Percentiles rank a stretch among this genome's conserved stretches.
Evolutionary conservation across 2,113 vertebrate species (phyloP).

Genomic region (Leuciscus idus): DNA sequence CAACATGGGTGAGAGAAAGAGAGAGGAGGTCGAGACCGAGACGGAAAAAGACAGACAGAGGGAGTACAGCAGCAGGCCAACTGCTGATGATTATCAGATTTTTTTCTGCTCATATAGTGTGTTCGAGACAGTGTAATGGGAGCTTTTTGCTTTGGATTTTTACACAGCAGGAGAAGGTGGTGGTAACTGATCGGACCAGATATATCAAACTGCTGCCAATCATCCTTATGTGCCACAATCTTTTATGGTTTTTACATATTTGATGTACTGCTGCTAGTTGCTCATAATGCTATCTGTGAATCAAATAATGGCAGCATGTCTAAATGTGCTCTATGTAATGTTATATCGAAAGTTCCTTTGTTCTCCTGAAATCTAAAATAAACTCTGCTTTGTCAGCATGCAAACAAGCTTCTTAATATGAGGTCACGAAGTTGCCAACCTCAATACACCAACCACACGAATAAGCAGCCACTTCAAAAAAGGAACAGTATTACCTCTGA

Average conservation of each 20-base stretch:
- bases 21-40: slow-evolving; percentile 58
- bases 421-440: slow-evolving; percentile 47
- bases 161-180: slow-evolving; percentile 32
- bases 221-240: slow-evolving; percentile 13
- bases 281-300: slow-evolving; percentile 32
- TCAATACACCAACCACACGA: slow-evolving; percentile 39
- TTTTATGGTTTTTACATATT: slow-evolving; percentile 10
- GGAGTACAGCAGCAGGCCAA: slow-evolving; percentile 61
- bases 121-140: slow-evolving; percentile 44
- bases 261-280: slow-evolving; percentile 17
- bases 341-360: slow-evolving; percentile 20
- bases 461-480: slow-evolving; percentile 44
- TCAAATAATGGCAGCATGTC: slow-evolving; percentile 24
- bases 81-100: slow-evolving; percentile 51
- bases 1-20: slow-evolving; percentile 64
- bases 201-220: slow-evolving; percentile 44
- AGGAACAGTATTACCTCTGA: slow-evolving; percentile 39
- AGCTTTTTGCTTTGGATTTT: slow-evolving; percentile 47
- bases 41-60: slow-evolving; percentile 61
- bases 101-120: slow-evolving; percentile 47
- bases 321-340: slow-evolving; percentile 20
- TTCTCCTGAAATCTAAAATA: slow-evolving; percentile 34
- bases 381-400: slow-evolving; percentile 26
- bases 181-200: slow-evolving; percentile 28
- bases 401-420: slow-evolving; percentile 37